These are phyloP conservation scores for Cephus nigrinus DNA, from an alignment of 2,888 invertebrate species.

Conservation along the genomic window DNA sequence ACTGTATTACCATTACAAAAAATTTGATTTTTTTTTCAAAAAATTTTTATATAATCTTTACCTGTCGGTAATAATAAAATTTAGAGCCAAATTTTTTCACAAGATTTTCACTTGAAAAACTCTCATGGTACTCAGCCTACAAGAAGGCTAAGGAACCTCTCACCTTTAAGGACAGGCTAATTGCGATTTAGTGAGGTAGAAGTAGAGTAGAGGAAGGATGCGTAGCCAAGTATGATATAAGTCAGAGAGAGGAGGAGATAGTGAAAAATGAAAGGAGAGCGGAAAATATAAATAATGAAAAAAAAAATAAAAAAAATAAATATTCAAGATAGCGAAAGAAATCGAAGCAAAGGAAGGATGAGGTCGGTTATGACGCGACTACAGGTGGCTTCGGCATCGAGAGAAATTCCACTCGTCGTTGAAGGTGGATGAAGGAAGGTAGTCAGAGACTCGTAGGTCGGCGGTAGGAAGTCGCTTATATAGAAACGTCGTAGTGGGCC, in stretches of 20 bases:
- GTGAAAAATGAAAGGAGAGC: neutral
- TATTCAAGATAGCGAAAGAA: neutral
- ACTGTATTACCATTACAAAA: neutral
- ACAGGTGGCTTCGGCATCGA: neutral
- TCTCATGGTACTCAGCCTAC: no score
- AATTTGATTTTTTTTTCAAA: no score
- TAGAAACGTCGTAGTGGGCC: conserved; percentile 29
- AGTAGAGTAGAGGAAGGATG: neutral
- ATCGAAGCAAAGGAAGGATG: neutral
- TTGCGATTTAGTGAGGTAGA: neutral
- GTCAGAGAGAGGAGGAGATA: neutral
- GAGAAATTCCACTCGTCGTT: neutral
- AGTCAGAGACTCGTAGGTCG: conserved; percentile 11
- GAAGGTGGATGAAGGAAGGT: neutral
- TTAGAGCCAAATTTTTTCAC: no score
- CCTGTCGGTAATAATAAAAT: no score
- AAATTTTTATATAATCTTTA: no score
- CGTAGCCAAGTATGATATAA: neutral
- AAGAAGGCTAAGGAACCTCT: neutral
- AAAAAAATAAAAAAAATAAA: neutral
- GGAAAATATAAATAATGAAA: neutral
- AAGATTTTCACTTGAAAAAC: no score
- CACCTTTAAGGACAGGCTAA: neutral
- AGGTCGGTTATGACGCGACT: neutral
- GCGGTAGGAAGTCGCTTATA: conserved; percentile 28